Percentiles rank a stretch among this genome's conserved stretches.
These are phyloP conservation scores for Pocillopora damicornis DNA, from an alignment of 64 coral and sea anemone species.

Conservation along the genomic window DNA sequence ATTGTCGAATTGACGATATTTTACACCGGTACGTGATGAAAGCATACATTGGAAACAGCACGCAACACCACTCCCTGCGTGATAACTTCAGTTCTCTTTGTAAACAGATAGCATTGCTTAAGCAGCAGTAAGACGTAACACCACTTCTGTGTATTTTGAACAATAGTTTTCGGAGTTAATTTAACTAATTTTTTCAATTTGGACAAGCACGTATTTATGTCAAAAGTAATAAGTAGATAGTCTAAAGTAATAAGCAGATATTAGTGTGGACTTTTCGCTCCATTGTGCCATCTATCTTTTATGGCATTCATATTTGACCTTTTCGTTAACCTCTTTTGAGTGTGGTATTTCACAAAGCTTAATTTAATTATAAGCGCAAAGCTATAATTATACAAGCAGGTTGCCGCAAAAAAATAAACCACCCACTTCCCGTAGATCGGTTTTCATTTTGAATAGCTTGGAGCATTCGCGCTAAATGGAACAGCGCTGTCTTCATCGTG, in stretches of 20 bases:
- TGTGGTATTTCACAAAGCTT: no score
- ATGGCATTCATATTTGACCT: background rate
- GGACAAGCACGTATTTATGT: background rate
- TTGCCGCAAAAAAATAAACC: background rate
- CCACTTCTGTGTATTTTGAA: background rate
- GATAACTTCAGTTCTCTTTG: background rate
- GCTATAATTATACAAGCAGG: background rate
- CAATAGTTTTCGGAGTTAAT: background rate
- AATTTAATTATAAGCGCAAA: background rate
- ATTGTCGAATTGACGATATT: background rate
- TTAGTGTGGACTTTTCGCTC: background rate
- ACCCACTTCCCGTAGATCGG: background rate
- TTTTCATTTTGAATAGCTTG: background rate
- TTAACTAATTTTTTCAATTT: background rate
- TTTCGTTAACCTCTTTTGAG: background rate
- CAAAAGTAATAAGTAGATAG: background rate
- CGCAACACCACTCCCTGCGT: background rate
- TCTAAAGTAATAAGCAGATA: background rate
- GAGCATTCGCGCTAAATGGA: no score
- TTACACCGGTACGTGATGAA: background rate
- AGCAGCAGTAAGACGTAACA: background rate
- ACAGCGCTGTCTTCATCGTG: no score
- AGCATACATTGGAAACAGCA: background rate
- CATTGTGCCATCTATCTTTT: background rate
- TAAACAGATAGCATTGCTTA: background rate